Base-by-base conservation (phyloP, 1,140 invertebrate species). In the Schlechtendalia chinensis region DNA sequence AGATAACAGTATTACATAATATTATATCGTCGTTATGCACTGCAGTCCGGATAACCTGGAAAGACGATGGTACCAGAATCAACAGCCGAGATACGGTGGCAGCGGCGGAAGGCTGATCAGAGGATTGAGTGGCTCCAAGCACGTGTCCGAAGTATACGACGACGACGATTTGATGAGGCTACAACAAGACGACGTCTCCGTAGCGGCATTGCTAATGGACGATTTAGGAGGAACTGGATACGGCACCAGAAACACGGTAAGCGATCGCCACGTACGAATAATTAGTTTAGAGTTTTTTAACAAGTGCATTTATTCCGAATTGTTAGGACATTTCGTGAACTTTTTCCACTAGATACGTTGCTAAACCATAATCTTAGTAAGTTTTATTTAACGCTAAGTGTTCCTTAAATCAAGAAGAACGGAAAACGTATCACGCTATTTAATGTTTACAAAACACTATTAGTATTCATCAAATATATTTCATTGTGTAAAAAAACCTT, bases 21-120 rank as follows among this genome's bases (percentile, higher is more conserved):
- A 11, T 17, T 65, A 65, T 24, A 0, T n/a, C n/a, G n/a, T n/a
- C n/a, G n/a, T n/a, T n/a, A n/a, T 8, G 32, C 32, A 8, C 8
- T 27, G 19, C 22, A 79, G 75, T 1, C 75, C 75, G 0, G 47
- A 83, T 29, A 47, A 72, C 32, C 50, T 83, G 81, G 47, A 83
- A 82, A 45, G 82, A 82, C 63, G 71, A 71, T 47, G 81, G 82
- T 56, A 75, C 47, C 39, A 72, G 69, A 72, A 72, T 1, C 69
- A 72, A 22, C 69, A 81, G 19, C 39, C 81, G 75, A 61, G 59
- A 63, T 14, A 82, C 79, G 74, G 79, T 80, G 65, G 53, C 19
- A 5, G 69, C 0, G 29, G 74, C 0, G 22, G 29, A 19, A 47
- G 75, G 22, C 1, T 59, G 17, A 58, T 59, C 1, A 58, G 75